phyloP scores from a whole-genome alignment of 2,797 vertebrate species.

The Alauda arvensis region DNA sequence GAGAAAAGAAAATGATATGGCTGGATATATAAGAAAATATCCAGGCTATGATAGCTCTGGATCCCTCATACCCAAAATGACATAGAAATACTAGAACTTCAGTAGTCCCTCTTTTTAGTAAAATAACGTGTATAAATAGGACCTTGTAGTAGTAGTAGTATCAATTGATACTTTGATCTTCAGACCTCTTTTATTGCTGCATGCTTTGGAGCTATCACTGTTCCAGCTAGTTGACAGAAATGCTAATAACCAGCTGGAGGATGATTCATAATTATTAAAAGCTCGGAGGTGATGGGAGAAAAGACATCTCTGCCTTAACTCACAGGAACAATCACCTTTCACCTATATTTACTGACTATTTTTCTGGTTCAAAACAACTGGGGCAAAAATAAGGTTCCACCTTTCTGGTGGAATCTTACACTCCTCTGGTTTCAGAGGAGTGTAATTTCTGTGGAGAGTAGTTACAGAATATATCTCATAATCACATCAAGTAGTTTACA shows the following conservation, averaged over 20 bases:
- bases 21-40: too few relatives aligned
- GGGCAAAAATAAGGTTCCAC: slow-evolving; percentile 4
- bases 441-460: neutral
- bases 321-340: neutral
- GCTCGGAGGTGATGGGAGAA: neutral
- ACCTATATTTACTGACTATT: slow-evolving; percentile 18
- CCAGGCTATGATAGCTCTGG: neutral
- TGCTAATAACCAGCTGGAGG: neutral
- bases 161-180: neutral
- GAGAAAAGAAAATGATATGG: neutral
- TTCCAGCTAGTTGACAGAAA: neutral
- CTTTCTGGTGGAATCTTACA: too few relatives aligned
- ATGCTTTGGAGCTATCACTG: neutral
- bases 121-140: neutral
- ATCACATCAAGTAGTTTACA: neutral
- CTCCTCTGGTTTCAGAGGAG: neutral
- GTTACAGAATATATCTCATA: neutral
- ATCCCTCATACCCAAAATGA: neutral
- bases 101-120: neutral
- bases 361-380: neutral
- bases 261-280: slow-evolving; percentile 30
- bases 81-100: neutral
- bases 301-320: neutral
- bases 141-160: neutral
- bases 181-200: neutral